phyloP scores from a whole-genome alignment of 2,888 invertebrate species.

The Argyresthia albistria region DNA sequence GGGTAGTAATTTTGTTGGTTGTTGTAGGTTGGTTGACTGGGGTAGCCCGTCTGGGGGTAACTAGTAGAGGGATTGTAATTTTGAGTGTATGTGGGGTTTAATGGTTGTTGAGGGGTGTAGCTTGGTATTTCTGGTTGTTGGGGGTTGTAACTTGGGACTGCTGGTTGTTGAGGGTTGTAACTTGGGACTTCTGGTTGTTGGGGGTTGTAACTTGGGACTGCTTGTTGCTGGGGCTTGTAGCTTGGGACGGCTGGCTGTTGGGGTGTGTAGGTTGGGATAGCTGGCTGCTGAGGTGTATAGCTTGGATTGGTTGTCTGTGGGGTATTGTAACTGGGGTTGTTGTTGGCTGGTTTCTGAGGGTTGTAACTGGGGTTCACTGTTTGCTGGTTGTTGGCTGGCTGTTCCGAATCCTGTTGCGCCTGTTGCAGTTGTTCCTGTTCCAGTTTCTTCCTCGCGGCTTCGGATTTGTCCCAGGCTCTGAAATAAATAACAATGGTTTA shows the following conservation, averaged over 20 bases:
- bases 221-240: conserved; percentile 12
- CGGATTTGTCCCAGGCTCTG: conserved; percentile 35
- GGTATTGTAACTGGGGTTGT: conserved; percentile 6
- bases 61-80: neutral
- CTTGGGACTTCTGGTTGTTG: conserved; percentile 8
- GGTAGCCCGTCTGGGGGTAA: neutral
- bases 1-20: conserved; percentile 12
- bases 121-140: neutral
- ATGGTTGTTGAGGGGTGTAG: neutral
- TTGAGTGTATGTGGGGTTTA: no score
- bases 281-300: conserved; percentile 12
- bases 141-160: no score
- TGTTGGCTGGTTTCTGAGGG: conserved; percentile 14
- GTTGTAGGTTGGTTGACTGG: conserved; percentile 11
- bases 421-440: conserved; percentile 18
- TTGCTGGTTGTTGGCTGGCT: conserved; percentile 36
- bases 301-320: conserved; percentile 13
- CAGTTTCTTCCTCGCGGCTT: conserved; percentile 33
- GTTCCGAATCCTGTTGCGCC: conserved; percentile 10
- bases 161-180: no score
- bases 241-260: conserved; percentile 13
- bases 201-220: conserved; percentile 11
- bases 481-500: conserved; percentile 9
- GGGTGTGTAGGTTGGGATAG: conserved; percentile 8
- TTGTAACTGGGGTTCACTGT: conserved; percentile 10